phyloP scores from a whole-genome alignment of 2,888 invertebrate species.

The Julus scanicus region DNA sequence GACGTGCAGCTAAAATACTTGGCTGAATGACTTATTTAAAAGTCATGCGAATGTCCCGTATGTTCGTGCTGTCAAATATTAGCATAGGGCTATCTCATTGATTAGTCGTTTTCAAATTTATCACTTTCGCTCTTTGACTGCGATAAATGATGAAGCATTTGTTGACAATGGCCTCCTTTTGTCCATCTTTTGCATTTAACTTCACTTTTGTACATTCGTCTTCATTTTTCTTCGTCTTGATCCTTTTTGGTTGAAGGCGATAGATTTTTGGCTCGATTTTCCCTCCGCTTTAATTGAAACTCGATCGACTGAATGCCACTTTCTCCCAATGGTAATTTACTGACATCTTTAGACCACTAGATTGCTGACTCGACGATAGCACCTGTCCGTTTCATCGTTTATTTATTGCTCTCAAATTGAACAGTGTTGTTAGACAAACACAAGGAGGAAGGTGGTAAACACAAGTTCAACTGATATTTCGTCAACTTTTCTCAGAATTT shows the following conservation, averaged over 20 bases:
- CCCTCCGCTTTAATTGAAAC: constrained; percentile 19
- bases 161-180: constrained; percentile 13
- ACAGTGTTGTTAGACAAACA: background rate
- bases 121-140: background rate
- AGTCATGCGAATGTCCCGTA: constrained; percentile 14
- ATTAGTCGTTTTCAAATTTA: background rate
- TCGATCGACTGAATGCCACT: constrained; percentile 21
- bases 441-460: background rate
- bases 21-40: constrained; percentile 1
- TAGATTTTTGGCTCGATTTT: background rate
- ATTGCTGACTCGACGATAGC: constrained; percentile 25
- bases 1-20: background rate
- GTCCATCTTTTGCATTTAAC: constrained; percentile 45
- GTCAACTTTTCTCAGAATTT: background rate
- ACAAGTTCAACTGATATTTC: background rate
- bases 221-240: constrained; percentile 32
- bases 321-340: constrained; percentile 4
- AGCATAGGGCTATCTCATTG: constrained; percentile 15
- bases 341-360: constrained; percentile 9
- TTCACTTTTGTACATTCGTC: constrained; percentile 7
- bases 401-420: constrained; percentile 16
- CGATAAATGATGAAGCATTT: constrained; percentile 26
- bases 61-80: constrained; percentile 19
- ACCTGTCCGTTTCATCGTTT: constrained; percentile 15
- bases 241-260: background rate